Evolutionary conservation across 2,797 vertebrate genomes (phyloP).

Genomic region (Scarus forsteni): DNA sequence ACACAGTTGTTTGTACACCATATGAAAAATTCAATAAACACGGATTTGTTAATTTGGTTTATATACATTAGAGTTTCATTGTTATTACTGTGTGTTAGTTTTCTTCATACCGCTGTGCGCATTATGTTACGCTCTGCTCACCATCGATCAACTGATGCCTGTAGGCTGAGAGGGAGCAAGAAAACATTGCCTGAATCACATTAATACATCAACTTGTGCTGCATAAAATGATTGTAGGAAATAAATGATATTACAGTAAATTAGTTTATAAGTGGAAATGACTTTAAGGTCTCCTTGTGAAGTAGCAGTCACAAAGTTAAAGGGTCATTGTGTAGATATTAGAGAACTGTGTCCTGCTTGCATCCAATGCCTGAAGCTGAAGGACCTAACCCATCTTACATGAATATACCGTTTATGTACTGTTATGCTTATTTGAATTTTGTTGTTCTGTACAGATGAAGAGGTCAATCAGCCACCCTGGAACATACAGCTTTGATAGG

Average conservation of each 20-base stretch:
- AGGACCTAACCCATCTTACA: neutral
- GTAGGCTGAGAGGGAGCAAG: neutral
- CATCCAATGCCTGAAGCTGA: too few relatives aligned
- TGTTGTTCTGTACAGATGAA: conserved; percentile 87
- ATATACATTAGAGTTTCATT: neutral
- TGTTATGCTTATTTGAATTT: neutral
- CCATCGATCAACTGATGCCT: conserved; percentile 2
- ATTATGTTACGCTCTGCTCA: conserved; percentile 12
- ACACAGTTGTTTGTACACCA: neutral
- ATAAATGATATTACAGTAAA: neutral
- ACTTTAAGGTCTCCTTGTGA: neutral
- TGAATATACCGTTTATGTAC: neutral
- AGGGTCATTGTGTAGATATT: neutral
- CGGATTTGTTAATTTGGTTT: neutral
- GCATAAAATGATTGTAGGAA: neutral
- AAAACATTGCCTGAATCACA: neutral
- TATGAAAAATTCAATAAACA: neutral
- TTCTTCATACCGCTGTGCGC: neutral
- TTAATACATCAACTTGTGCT: neutral
- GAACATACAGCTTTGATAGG: conserved; percentile 92
- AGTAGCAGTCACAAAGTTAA: neutral
- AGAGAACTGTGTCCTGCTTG: neutral
- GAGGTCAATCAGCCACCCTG: conserved; percentile 94
- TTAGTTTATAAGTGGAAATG: neutral
- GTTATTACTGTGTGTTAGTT: neutral